Percentiles rank a stretch among this genome's conserved stretches.
Evolutionary conservation across 2,113 vertebrate species (phyloP).

Genomic region (Neopipo cinnamomea): DNA sequence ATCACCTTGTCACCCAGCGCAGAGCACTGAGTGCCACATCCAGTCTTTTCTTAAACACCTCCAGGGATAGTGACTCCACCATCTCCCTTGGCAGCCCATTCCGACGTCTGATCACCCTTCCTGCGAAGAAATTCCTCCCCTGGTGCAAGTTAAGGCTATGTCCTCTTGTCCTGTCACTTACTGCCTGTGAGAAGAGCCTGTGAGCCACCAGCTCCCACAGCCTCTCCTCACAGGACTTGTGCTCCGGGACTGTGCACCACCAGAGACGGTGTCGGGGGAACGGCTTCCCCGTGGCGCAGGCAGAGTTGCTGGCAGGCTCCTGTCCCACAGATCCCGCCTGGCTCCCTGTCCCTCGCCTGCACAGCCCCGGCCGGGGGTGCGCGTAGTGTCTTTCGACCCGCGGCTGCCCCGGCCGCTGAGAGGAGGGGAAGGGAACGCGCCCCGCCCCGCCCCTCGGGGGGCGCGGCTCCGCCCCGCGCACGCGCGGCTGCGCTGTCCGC

Average conservation of each 20-base stretch:
- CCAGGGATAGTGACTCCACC: no score
- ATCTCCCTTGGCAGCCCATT: neutral
- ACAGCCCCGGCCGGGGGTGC: neutral
- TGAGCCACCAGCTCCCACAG: neutral
- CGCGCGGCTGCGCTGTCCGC: no score
- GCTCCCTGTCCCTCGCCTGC: no score
- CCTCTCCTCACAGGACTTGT: neutral
- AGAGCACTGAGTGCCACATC: accelerated
- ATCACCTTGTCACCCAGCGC: neutral
- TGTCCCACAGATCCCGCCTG: accelerated
- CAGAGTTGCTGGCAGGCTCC: neutral
- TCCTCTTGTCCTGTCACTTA: neutral
- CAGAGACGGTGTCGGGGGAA: neutral
- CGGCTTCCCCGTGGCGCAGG: neutral
- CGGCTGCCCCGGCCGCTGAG: neutral
- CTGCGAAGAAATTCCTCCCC: neutral
- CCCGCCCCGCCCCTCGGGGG: no score
- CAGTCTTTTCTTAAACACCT: neutral
- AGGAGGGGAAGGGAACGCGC: neutral
- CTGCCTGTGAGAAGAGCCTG: neutral
- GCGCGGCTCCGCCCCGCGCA: no score
- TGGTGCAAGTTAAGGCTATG: no score
- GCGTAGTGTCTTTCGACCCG: no score
- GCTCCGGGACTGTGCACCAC: no score
- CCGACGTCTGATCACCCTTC: no score